Conservation (phyloP, 2,888 invertebrate species). For the Ligdia adustata region DNA sequence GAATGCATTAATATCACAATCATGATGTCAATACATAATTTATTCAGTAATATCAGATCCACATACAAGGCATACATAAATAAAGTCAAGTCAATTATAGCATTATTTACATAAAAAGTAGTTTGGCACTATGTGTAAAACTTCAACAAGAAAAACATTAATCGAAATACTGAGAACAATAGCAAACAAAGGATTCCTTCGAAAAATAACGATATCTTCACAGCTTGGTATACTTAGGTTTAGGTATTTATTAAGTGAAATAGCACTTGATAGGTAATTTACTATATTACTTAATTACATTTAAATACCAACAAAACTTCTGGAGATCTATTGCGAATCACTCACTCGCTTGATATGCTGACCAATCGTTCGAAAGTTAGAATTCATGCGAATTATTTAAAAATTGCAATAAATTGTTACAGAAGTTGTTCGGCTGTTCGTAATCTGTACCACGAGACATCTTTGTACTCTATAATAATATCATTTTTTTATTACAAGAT, state of each 20-base stretch:
- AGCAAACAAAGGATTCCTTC: slow-evolving; percentile 56
- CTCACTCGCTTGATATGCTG: too few species aligned
- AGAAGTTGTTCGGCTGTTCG: too few species aligned
- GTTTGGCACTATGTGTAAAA: slow-evolving; percentile 73
- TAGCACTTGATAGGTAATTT: slow-evolving; percentile 68
- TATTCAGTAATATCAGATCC: too few species aligned
- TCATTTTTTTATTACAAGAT: too few species aligned
- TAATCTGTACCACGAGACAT: too few species aligned
- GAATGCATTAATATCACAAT: slow-evolving; percentile 3
- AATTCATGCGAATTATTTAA: too few species aligned
- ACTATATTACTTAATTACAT: slow-evolving; percentile 54
- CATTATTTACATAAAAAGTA: slow-evolving; percentile 57
- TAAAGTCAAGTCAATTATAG: slow-evolving; percentile 46
- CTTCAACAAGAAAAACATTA: slow-evolving; percentile 53
- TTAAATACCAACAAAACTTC: too few species aligned
- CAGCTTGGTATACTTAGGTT: slow-evolving; percentile 56
- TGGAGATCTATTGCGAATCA: too few species aligned
- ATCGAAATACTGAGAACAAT: slow-evolving; percentile 57
- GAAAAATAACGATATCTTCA: slow-evolving; percentile 66
- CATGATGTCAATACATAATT: too few species aligned
- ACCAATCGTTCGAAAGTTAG: too few species aligned
- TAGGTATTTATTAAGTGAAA: slow-evolving; percentile 51
- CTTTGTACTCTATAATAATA: too few species aligned
- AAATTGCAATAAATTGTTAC: too few species aligned
- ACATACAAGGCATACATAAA: background rate